These are phyloP conservation scores for Hypotaenidia philippensis DNA, from an alignment of 2,797 vertebrate genomes.

Conservation along the genomic window DNA sequence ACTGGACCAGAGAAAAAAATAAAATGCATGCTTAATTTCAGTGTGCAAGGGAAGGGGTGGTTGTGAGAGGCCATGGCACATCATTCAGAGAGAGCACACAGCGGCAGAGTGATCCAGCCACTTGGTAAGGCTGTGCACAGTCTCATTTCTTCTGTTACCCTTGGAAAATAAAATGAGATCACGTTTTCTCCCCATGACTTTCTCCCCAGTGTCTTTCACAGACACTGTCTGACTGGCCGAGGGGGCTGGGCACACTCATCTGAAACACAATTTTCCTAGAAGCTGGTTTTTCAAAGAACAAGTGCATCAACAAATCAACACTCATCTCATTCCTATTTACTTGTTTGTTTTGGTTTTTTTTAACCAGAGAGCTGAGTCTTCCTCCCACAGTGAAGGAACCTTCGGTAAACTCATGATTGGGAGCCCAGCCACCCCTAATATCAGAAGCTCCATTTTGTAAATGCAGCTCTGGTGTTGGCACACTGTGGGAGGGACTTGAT, in stretches of 20 bases:
- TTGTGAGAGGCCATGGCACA: accelerated
- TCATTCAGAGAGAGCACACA: not conserved
- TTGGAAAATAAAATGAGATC: not conserved
- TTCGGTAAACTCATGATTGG: not conserved
- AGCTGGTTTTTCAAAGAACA: not conserved
- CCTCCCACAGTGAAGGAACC: not conserved
- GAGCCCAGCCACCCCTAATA: not conserved
- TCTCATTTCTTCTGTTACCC: not conserved
- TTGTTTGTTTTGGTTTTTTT: not conserved
- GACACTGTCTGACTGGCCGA: not conserved
- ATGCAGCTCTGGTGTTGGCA: conserved; percentile 12
- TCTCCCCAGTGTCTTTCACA: not conserved
- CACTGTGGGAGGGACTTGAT: not conserved
- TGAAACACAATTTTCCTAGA: not conserved
- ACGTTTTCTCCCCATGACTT: not conserved
- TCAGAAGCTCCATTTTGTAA: conserved; percentile 34
- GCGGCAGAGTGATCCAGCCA: not conserved
- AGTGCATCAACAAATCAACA: not conserved
- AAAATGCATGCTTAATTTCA: not conserved
- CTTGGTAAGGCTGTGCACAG: not conserved
- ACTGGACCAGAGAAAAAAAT: not conserved
- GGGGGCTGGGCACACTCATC: accelerated
- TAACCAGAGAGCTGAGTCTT: not conserved
- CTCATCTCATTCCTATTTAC: not conserved
- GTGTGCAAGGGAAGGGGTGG: not conserved